phyloP scores from a whole-genome alignment of 2,888 invertebrate species.

The Zelleria hepariella region DNA sequence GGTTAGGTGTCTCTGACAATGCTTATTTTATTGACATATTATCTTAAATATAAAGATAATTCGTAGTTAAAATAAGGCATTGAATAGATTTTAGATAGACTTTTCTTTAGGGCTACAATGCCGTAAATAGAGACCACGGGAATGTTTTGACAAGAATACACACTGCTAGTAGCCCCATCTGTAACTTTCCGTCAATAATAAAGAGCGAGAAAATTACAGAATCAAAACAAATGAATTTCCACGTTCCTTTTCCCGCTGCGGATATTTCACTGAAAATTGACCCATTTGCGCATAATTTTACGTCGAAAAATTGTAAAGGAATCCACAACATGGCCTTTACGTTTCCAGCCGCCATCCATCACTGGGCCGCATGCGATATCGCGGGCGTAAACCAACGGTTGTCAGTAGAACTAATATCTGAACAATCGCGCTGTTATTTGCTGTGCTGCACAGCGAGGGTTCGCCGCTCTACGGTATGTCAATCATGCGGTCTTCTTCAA shows the following conservation, averaged over 20 bases:
- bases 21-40: too few species aligned
- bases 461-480: background rate
- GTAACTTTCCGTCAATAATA: too few species aligned
- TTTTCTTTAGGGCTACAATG: too few species aligned
- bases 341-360: constrained; percentile 33
- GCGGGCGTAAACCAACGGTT: constrained; percentile 41
- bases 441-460: constrained; percentile 26
- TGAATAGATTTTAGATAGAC: too few species aligned
- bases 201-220: background rate
- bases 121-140: too few species aligned
- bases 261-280: background rate
- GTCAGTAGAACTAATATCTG: constrained; percentile 51
- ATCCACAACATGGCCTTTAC: background rate
- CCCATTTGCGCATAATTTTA: background rate
- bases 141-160: too few species aligned
- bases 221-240: background rate
- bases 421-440: constrained; percentile 31
- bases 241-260: background rate
- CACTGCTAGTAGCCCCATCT: too few species aligned
- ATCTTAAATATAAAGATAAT: too few species aligned
- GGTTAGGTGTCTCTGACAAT: too few species aligned
- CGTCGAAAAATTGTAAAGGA: background rate
- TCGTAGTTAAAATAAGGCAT: too few species aligned
- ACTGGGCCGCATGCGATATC: constrained; percentile 43
- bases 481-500: background rate